These are phyloP conservation scores for Dicrurus megarhynchus DNA, from an alignment of 2,113 vertebrate genomes.

Conservation along the genomic window DNA sequence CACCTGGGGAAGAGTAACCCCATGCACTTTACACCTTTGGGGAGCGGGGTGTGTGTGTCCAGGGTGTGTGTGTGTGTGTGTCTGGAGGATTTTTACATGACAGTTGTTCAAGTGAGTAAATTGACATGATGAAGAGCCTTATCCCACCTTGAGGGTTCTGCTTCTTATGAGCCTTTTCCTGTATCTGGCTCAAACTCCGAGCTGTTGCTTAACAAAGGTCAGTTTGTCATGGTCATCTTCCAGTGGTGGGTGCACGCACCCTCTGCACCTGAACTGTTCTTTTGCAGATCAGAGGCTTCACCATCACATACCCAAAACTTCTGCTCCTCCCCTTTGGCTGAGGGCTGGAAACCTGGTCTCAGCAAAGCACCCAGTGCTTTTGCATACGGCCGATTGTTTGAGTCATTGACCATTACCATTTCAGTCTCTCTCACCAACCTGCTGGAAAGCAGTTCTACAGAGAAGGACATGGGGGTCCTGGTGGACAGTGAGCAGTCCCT, in stretches of 20 bases:
- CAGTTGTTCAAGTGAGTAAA: background rate
- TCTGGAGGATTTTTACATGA: background rate
- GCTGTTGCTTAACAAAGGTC: background rate
- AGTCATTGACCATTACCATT: background rate
- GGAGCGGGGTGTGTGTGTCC: too few relatives aligned
- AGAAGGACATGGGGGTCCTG: background rate
- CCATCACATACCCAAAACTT: background rate
- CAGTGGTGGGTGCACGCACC: rapidly evolving
- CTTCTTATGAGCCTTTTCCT: background rate
- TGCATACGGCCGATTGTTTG: rapidly evolving
- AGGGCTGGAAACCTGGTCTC: background rate
- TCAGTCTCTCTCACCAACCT: too few relatives aligned
- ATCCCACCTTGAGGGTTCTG: background rate
- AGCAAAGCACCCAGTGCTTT: background rate
- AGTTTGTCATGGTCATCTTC: background rate
- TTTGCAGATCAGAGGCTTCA: background rate
- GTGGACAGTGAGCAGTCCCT: background rate
- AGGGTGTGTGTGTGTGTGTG: background rate
- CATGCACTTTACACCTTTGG: rapidly evolving
- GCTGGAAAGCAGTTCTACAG: background rate
- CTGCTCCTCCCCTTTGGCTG: background rate
- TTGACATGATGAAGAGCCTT: background rate
- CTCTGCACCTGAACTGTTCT: too few relatives aligned
- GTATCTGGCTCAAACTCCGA: background rate
- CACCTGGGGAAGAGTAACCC: background rate